phyloP scores from a whole-genome alignment of 2,888 invertebrate genomes.

The Adineta ricciae region DNA sequence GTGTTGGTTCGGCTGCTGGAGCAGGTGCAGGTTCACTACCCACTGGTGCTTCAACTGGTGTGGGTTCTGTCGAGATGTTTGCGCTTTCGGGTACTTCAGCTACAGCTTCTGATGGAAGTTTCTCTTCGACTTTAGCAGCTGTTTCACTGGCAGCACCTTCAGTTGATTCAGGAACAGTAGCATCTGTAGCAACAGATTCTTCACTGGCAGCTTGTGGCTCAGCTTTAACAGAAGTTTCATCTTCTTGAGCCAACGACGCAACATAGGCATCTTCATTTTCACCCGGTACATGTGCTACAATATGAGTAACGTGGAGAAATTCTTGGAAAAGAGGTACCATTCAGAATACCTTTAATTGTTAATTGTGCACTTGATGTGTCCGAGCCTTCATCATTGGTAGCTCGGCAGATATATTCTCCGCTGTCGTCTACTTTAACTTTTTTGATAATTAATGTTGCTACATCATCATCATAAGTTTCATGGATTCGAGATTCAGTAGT shows the following conservation, averaged over 20 bases:
- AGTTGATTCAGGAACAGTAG: not conserved
- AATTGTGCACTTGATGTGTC: constrained; percentile 58
- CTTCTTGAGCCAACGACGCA: not conserved
- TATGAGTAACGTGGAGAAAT: too few relatives aligned
- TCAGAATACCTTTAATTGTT: constrained; percentile 12
- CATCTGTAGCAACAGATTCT: not conserved
- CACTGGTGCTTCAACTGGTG: constrained; percentile 43
- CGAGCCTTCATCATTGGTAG: constrained; percentile 79
- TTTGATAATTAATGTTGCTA: constrained; percentile 68
- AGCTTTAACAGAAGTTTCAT: not conserved
- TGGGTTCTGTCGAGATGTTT: constrained; percentile 59
- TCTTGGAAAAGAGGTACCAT: not conserved
- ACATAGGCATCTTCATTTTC: constrained; percentile 16
- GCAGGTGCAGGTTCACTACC: constrained; percentile 45
- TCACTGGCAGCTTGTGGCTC: not conserved
- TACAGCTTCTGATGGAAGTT: not conserved
- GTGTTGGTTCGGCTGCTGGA: constrained; percentile 33
- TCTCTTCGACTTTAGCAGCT: constrained; percentile 22
- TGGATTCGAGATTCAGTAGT: not conserved
- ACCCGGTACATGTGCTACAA: not conserved
- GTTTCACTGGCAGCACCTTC: constrained; percentile 14
- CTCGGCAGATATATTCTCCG: constrained; percentile 83
- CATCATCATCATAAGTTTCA: constrained; percentile 54
- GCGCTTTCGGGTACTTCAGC: constrained; percentile 19
- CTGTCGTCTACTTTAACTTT: constrained; percentile 73